phyloP scores from a whole-genome alignment of 2,797 vertebrate species.

The Pantherophis alleghaniensis region DNA sequence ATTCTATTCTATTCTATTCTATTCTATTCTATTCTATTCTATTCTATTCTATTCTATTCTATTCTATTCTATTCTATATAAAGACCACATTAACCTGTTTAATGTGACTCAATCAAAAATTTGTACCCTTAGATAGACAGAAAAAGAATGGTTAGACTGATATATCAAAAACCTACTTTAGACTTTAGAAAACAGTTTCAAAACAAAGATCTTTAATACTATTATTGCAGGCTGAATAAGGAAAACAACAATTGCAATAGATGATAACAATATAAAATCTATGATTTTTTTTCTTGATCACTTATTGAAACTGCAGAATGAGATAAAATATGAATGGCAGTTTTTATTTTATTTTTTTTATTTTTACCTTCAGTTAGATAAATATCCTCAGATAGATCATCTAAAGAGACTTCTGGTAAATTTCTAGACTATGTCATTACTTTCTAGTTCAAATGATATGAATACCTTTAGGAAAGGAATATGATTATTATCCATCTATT shows the following conservation, averaged over 20 bases:
- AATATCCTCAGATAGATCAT: not conserved
- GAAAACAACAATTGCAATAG: not conserved
- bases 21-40: too few species aligned
- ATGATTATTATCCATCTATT: not conserved
- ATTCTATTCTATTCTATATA: not conserved
- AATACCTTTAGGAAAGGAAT: not conserved
- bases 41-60: too few species aligned
- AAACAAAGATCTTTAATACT: not conserved
- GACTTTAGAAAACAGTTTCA: not conserved
- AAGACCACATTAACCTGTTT: not conserved
- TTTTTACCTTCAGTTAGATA: not conserved
- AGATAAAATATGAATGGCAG: not conserved
- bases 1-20: too few species aligned
- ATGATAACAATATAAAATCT: not conserved
- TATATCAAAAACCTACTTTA: not conserved
- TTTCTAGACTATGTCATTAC: not conserved
- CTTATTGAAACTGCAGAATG: not conserved
- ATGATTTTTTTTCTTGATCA: not conserved
- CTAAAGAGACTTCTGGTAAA: not conserved
- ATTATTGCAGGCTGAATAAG: not conserved
- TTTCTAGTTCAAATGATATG: not conserved
- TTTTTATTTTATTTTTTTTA: too few species aligned
- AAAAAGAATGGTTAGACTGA: not conserved
- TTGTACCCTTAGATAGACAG: not conserved
- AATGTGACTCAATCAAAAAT: not conserved